Evolutionary conservation across 2,888 invertebrate genomes (phyloP).

Genomic region (Resseliella maxima): DNA sequence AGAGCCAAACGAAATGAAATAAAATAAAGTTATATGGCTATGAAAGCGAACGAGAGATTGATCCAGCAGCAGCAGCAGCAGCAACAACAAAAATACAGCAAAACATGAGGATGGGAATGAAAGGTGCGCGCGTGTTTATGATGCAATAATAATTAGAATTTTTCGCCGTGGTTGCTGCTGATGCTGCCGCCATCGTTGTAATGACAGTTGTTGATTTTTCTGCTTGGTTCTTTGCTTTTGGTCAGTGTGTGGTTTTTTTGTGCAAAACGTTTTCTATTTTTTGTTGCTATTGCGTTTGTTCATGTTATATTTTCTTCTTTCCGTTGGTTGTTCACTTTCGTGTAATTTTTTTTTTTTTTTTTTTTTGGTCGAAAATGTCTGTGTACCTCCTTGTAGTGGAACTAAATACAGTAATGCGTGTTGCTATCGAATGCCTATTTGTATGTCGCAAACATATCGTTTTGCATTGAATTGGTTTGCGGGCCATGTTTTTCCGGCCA

Average conservation of each 20-base stretch:
- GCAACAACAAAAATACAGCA: no score
- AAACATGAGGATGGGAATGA: neutral
- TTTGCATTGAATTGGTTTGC: conserved; percentile 10
- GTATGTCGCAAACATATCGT: conserved; percentile 22
- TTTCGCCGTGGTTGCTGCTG: conserved; percentile 13
- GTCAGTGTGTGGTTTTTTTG: neutral
- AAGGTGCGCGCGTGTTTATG: conserved; percentile 55
- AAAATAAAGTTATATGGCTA: conserved; percentile 8
- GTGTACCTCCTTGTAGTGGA: neutral
- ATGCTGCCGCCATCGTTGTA: neutral
- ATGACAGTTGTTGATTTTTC: conserved; percentile 26
- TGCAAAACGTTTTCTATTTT: neutral
- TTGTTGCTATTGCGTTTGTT: neutral
- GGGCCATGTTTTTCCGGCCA: neutral
- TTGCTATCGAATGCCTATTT: conserved; percentile 37
- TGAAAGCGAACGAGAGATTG: neutral
- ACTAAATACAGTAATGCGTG: conserved; percentile 35
- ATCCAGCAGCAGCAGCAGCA: no score
- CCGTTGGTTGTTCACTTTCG: no score
- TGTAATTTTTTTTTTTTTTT: no score
- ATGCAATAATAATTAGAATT: conserved; percentile 55
- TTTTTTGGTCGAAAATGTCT: no score
- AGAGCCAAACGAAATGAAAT: neutral
- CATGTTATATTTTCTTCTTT: no score
- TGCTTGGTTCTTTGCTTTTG: neutral